Base-by-base conservation (phyloP, 2,888 invertebrate species). In the Orchesellides sinensis region DNA sequence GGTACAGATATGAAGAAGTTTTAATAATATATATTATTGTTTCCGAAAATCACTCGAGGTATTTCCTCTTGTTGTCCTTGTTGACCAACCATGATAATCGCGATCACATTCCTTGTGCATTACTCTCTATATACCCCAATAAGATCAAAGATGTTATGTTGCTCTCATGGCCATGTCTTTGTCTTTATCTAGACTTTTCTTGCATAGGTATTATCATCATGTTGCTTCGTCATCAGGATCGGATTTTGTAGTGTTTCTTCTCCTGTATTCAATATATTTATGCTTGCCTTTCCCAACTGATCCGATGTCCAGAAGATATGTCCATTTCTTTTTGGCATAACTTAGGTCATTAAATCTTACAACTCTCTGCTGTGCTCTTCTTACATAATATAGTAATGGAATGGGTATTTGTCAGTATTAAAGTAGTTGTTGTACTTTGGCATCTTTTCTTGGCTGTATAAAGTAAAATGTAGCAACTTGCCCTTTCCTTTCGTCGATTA, bases 381-480 rank as follows among this genome's bases (percentile, higher is more conserved):
- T n/a, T 14, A 59, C 29, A 59, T 29, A 59, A 59, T 59, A 29
- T 17, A 6, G 32, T 59, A 59, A 59, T 59, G n/a, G n/a, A n/a
- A n/a, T n/a, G n/a, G n/a, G n/a, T n/a, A n/a, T n/a, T n/a, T n/a
- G n/a, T n/a, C n/a, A n/a, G n/a, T 59, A 10, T 29, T 17, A 21
- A 54, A 54, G 54, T 54, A 54, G 54, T n/a, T n/a, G n/a, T 35
- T 12, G 12, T 35, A 12, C 35, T 12, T 35, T 35, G 6, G 35
- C 35, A n/a, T n/a, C n/a, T n/a, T n/a, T n/a, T n/a, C n/a, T n/a
- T n/a, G n/a, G n/a, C 17, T 12, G 10, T 49, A 49, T 17, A 21
- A 54, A 54, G 45, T n/a, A 61, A 45, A 74, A 65, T 35, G 74
- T 65, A 65, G 27, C 66, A 68, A 21, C 45, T 66, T 68, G 29